Conservation (phyloP, 2,888 invertebrate species). For the Pseudoips prasinana region DNA sequence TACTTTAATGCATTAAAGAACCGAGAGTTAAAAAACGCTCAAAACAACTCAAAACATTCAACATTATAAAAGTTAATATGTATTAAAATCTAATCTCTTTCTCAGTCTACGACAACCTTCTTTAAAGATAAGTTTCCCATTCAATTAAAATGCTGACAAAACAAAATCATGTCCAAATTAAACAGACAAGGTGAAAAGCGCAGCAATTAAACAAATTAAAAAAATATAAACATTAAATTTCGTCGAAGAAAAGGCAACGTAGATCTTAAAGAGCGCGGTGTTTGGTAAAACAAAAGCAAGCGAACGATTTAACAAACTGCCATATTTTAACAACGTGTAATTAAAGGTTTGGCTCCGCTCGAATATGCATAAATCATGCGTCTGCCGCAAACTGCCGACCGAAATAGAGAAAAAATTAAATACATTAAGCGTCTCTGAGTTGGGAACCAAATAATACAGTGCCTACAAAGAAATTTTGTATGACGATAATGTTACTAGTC, state of each 20-base stretch:
- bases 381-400: conserved; percentile 79
- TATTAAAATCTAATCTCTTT: too few species aligned
- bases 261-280: conserved; percentile 62
- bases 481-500: conserved; percentile 6
- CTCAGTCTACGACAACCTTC: too few species aligned
- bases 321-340: conserved; percentile 82
- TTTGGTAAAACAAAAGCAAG: conserved; percentile 77
- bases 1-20: too few species aligned
- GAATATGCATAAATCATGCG: conserved; percentile 81
- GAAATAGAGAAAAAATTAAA: conserved; percentile 82
- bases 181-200: conserved; percentile 24
- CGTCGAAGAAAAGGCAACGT: conserved; percentile 56
- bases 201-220: conserved; percentile 36
- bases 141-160: conserved; percentile 8
- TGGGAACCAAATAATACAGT: conserved; percentile 31
- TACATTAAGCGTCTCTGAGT: conserved; percentile 70
- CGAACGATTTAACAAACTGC: conserved; percentile 80
- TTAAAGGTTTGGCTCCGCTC: conserved; percentile 80
- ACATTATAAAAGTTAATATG: too few species aligned
- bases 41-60: too few species aligned
- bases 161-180: conserved; percentile 14
- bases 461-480: conserved; percentile 23
- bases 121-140: conserved; percentile 17
- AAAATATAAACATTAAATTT: conserved; percentile 44
- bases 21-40: too few species aligned